A percentile compares a stretch with the other conserved stretches of the same genome.
phyloP scores from a whole-genome alignment of 2,888 invertebrate genomes.

The Cryptus viduatorius region DNA sequence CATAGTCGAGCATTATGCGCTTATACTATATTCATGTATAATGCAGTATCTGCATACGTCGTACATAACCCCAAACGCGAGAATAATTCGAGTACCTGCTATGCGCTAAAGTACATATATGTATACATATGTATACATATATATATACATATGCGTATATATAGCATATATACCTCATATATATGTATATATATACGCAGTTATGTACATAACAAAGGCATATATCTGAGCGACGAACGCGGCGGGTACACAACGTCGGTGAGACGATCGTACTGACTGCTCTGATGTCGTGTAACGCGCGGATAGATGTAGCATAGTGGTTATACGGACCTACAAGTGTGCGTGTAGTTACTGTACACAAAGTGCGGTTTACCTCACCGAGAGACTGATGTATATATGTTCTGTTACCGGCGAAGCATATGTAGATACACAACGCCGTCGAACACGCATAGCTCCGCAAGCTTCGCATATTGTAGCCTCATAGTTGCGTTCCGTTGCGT shows the following conservation, averaged over 20 bases:
- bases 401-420: constrained; percentile 14
- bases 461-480: constrained; percentile 17
- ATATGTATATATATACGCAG: not conserved
- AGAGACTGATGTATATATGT: constrained; percentile 23
- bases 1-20: constrained; percentile 46
- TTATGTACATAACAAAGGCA: not conserved
- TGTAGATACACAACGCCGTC: constrained; percentile 27
- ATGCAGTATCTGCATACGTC: constrained; percentile 53
- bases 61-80: constrained; percentile 42
- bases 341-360: constrained; percentile 29
- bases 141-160: not conserved
- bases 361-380: constrained; percentile 35
- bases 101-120: constrained; percentile 20
- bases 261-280: not conserved
- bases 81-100: constrained; percentile 48
- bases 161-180: not conserved
- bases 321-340: not conserved
- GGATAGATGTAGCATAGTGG: not conserved
- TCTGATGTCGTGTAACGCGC: not conserved
- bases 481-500: constrained; percentile 12
- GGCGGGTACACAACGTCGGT: constrained; percentile 3
- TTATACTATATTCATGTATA: constrained; percentile 61
- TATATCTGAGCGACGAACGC: not conserved
- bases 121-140: not conserved
- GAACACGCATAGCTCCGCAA: constrained; percentile 18